A percentile compares a stretch with the other conserved stretches of the same genome.
Conservation (phyloP, 1,140 invertebrate genomes). For the Batillaria attramentaria region DNA sequence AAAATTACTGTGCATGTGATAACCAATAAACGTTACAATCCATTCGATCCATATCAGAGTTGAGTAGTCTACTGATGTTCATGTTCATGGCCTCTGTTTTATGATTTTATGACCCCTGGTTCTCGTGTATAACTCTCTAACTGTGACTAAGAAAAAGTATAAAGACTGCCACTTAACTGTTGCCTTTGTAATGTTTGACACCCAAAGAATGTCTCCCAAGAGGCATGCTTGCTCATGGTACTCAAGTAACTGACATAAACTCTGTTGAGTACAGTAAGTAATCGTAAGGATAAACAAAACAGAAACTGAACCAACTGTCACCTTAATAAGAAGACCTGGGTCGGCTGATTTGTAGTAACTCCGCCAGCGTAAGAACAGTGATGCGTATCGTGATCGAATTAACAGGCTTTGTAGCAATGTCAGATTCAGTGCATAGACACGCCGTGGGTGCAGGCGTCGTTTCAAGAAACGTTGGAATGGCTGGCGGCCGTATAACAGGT, state of each 20-base stretch:
- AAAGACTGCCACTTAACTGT: background rate
- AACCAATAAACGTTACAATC: background rate
- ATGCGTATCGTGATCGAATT: conserved; percentile 52
- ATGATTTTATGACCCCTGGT: background rate
- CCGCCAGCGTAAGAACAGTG: conserved; percentile 59
- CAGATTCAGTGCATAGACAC: conserved; percentile 66
- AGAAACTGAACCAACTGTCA: conserved; percentile 30
- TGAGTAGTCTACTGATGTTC: background rate
- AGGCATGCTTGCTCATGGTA: background rate
- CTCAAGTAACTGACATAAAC: background rate
- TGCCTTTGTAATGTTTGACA: background rate
- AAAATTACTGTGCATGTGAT: background rate
- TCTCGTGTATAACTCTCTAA: background rate
- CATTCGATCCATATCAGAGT: background rate
- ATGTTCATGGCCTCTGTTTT: background rate
- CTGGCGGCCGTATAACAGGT: conserved; percentile 64
- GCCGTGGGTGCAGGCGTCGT: conserved; percentile 63
- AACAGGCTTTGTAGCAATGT: conserved; percentile 58
- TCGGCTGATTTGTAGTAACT: conserved; percentile 60
- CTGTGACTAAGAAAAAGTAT: too few relatives aligned
- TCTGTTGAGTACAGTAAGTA: background rate
- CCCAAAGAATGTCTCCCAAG: background rate
- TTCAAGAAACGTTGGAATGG: conserved; percentile 52
- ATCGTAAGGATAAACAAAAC: background rate
- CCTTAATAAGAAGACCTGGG: conserved; percentile 59